Base-by-base conservation (phyloP, 2,113 vertebrate species). In the Corythornis vintsioides region DNA sequence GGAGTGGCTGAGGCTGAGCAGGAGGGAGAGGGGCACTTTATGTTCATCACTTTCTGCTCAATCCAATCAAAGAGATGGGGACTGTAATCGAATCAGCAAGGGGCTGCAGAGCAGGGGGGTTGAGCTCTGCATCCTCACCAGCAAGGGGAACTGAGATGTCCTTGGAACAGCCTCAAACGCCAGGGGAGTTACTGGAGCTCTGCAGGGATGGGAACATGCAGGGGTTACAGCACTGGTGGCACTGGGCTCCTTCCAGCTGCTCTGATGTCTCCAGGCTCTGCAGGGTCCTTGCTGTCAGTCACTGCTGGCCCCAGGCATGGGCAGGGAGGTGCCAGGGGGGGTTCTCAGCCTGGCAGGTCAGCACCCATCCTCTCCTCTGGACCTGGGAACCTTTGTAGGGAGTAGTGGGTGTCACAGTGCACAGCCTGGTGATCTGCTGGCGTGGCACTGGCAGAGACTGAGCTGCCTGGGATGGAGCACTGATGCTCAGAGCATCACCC, bases 31-130 rank as follows among this genome's bases (percentile, higher is more conserved):
- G 47, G 53, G 6, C 55, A 13, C 81, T 72, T 69, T 38, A 59
- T 38, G 38, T 38, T 38, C 38, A 5, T n/a, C 0, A 0, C 88
- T 79, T 57, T 50, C 10, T 53, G 87, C 78, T 50, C 28, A 89
- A 92, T 90, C 45, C 67, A 95, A 86, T 95, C 86, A 88, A 66
- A 83, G 90, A 74, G 79, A 92, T 86, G 85, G 40, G 81, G 72
- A 20, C 59, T 73, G 25, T 89, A 93, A 97, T 94, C 56, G 60
- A 93, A 96, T 96, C 92, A 94, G 55, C 1, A 0, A 67, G 80
- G 89, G 57, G 70, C 60, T 86, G 90, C 55, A 11, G 79, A 61
- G 82, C 76, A n/a, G 33, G 81, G 31, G 60, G 52, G 73, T 76
- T 50, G 59, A 69, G 40, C 42, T 57, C 53, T 18, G 31, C 31